phyloP scores from a whole-genome alignment of 2,888 invertebrate genomes.

The Diaphora mendica region DNA sequence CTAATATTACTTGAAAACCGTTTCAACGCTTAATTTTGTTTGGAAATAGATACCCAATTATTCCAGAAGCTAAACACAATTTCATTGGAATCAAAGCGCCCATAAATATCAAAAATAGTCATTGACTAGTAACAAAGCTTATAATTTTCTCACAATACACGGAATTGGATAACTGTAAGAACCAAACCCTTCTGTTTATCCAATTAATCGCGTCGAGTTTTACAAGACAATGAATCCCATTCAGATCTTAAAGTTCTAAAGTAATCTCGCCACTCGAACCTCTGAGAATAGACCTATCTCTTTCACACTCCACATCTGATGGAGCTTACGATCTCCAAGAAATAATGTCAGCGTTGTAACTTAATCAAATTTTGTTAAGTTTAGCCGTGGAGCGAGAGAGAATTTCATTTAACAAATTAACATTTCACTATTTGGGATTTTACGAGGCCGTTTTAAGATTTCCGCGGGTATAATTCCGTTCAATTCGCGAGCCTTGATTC shows the following conservation, averaged over 20 bases:
- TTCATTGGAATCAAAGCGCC: not conserved
- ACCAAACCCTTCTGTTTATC: conserved; percentile 59
- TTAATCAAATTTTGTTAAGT: conserved; percentile 83
- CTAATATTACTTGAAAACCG: not conserved
- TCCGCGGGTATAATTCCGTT: conserved; percentile 55
- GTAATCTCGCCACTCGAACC: conserved; percentile 58
- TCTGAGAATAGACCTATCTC: conserved; percentile 48
- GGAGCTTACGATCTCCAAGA: conserved; percentile 56
- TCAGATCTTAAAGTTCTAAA: conserved; percentile 63
- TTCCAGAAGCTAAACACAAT: not conserved
- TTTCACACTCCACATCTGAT: conserved; percentile 48
- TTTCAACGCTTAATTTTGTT: not conserved
- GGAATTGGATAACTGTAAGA: conserved; percentile 51
- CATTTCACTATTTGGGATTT: conserved; percentile 79
- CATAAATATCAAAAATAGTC: conserved; percentile 18
- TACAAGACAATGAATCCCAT: conserved; percentile 65
- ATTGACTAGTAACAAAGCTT: conserved; percentile 20
- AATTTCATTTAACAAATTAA: conserved; percentile 81
- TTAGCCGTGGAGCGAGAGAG: conserved; percentile 59
- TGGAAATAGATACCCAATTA: not conserved
- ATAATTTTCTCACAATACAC: conserved; percentile 37
- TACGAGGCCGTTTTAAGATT: conserved; percentile 67
- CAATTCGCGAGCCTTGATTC: conserved; percentile 48
- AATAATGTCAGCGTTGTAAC: conserved; percentile 78
- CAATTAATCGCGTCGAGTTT: conserved; percentile 65